Evolutionary conservation across 2,113 vertebrate species (phyloP).

Genomic region (Laticauda colubrina): DNA sequence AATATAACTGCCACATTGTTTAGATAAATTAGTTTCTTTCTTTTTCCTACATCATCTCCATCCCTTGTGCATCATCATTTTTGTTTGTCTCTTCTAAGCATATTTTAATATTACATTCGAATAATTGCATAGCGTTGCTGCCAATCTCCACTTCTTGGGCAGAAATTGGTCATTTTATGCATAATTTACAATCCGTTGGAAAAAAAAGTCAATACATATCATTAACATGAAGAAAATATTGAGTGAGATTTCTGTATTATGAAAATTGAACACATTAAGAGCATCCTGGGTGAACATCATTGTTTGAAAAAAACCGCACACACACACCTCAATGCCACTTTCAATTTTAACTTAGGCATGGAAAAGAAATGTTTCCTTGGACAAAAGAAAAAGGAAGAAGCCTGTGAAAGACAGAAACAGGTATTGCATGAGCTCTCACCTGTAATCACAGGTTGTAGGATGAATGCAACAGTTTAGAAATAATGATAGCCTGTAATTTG

Average conservation of each 20-base stretch:
- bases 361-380: neutral
- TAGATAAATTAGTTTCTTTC: neutral
- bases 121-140: neutral
- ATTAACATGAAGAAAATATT: slow-evolving; percentile 28
- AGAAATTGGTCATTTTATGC: slow-evolving; percentile 50
- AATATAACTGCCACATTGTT: rapidly evolving
- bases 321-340: neutral
- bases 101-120: neutral
- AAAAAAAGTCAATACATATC: slow-evolving; percentile 39
- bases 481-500: neutral
- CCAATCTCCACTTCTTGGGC: neutral
- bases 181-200: slow-evolving; percentile 51
- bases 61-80: neutral
- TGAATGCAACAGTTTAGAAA: neutral
- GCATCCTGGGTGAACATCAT: neutral
- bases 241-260: slow-evolving; percentile 9
- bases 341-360: neutral
- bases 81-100: neutral
- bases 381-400: neutral
- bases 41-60: neutral
- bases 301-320: neutral
- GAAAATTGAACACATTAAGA: neutral
- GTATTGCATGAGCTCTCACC: neutral
- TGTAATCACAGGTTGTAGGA: neutral
- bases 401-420: neutral